Conservation (phyloP, 2,113 vertebrate species). For the Lontra canadensis region DNA sequence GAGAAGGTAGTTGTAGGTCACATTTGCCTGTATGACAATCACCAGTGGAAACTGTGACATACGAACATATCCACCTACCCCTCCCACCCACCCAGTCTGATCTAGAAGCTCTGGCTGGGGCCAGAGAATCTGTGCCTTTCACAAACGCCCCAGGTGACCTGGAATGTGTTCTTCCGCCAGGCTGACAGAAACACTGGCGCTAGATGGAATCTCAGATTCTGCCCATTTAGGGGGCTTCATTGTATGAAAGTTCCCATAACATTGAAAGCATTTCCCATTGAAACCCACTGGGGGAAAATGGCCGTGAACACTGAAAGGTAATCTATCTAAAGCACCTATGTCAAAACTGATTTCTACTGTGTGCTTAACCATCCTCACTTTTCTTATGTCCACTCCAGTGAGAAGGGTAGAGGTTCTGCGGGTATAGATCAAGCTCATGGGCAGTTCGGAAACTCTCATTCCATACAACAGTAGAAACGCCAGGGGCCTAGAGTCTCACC, state of each 20-base stretch:
- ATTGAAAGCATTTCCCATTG: not conserved
- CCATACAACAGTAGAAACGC: not conserved
- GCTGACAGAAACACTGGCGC: not conserved
- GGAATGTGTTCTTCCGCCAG: not conserved
- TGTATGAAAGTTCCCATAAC: not conserved
- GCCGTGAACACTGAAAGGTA: not conserved
- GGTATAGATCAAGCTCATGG: not conserved
- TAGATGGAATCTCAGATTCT: not conserved
- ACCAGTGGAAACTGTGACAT: not conserved
- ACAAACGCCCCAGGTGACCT: not conserved
- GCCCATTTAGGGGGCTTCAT: not conserved
- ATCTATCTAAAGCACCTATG: not conserved
- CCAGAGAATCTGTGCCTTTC: not conserved
- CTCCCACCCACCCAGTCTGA: not conserved
- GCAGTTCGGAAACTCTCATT: not conserved
- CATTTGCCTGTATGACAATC: not conserved
- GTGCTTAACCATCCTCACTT: not conserved
- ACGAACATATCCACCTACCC: too few relatives aligned
- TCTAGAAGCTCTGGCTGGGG: not conserved
- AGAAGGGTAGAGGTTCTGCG: not conserved
- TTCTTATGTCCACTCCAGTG: not conserved
- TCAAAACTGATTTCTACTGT: not conserved
- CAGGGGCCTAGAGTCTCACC: not conserved
- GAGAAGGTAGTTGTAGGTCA: not conserved
- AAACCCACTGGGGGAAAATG: not conserved